Evolutionary conservation across 1,140 invertebrate species (phyloP), one percentile per base, ranked within the genome.

Genomic region (Cyclina sinensis): DNA sequence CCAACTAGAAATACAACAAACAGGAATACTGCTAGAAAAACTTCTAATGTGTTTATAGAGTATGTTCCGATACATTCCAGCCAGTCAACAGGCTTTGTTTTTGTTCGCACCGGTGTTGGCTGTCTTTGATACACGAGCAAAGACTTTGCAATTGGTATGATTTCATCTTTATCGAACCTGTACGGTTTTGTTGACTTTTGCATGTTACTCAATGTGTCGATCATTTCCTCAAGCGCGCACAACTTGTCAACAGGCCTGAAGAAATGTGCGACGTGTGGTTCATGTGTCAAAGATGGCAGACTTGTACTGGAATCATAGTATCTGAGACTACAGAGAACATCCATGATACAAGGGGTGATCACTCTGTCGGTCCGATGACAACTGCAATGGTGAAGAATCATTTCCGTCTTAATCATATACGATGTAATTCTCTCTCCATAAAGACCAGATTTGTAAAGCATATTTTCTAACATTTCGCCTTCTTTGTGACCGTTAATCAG

Each of bases 381-480:
- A 24, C 51, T 21, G 24, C 18, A 81, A 18, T 81, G 54, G 32
- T 81, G 79, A 5, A 39, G 30, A 65, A 81, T 81, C 18, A 81
- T 81, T 43, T 62, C 79, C 0, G 79, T 81, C 39, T 81, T 62
- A 2, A 81, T 81, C 59, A 43, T 65, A 24, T 81, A n/a, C 21
- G 79, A 81, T 9, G 79, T 39, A n/a, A 81, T 65, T 4, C 18
- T 39, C 21, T 78, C 79, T 21, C 37, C 32, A 24, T 43, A 81
- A 12, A n/a, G 35, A n/a, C 51, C 51, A 5, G 30, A 16, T 46
- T 16, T 39, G 24, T 30, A 4, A 11, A 81, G 5, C 5, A 37
- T 24, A 14, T 65, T 65, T 3, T 59, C 54, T 21, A 81, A 24
- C 0, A 62, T 65, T 1, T 62, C 54, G 4, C 79, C 79, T 30